Evolutionary conservation across 2,113 vertebrate species (phyloP), one percentile per base, ranked within the genome.

Genomic region (Grantiella picta): DNA sequence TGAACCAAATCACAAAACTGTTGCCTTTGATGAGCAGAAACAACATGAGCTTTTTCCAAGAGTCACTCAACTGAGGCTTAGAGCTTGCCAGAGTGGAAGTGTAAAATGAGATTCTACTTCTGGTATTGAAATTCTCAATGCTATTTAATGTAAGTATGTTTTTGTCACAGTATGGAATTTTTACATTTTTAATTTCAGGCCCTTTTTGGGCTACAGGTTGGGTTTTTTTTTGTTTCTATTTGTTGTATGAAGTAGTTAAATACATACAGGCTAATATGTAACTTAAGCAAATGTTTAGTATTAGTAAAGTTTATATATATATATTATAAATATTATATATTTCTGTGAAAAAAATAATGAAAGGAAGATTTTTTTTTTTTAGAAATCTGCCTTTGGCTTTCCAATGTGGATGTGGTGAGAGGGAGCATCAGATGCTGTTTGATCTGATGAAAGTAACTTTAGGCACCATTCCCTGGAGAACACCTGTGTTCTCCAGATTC

Each of bases 141-240:
- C 86, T 95, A 54, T 92, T 96, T 96, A 80, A 97, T 90, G 86
- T 97, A 94, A 96, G 97, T 95, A 91, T n/a, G 72, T 87, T 97
- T 71, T 85, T 95, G 95, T 95, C 97, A 96, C 89, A 91, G 47
- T 95, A 91, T 90, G 96, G 90, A 86, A 94, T 94, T 96, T 95
- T 96, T 97, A 89, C 78, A 22, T 84, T 83, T 84, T 96, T 97
- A 47, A 92, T 97, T 96, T 96, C 86, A 81, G 87, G 82, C 96
- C 89, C 94, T 92, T 20, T 96, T 96, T 86, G 60, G 81, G 49
- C 95, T 94, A 54, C 73, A 29, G 61, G 93, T 38, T 38, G 38
- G 38, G 29, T 72, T 90, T 96, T n/a, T 89, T 49, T 59, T 95
- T 87, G 90, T 97, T 97, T 95, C 61, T 97, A 63, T 96, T 96